Base-by-base conservation (phyloP, 2,888 invertebrate genomes). In the Apodemia duryi region DNA sequence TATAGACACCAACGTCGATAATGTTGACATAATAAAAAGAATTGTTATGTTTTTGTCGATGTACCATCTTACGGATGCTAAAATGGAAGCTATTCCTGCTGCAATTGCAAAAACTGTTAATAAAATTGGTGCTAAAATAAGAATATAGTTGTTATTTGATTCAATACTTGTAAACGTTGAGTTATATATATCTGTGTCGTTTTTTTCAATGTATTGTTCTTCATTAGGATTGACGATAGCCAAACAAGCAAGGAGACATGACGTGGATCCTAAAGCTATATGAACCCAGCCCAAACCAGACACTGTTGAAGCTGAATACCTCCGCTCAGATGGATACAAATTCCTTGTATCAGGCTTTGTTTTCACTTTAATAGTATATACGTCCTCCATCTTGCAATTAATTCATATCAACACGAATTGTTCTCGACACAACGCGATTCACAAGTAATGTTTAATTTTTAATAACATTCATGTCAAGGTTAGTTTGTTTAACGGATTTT, bases 241-340 rank as follows among this genome's bases (percentile, higher is more conserved):
- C 21, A 94, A 75, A 65, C 91, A 91, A 0, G 93, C 94, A 63
- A 95, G 84, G 0, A 94, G 76, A 61, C 94, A 87, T 1, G 93
- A 92, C 0, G 94, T 93, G 0, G 91, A 83, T 0, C 93, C 93
- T n/a, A 95, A 84, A 0, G 93, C 92, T 9, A 94, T 84, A 72
- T 94, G 94, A 0, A 95, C 93, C 81, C 94, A 93, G 2, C 94
- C 93, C 51, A 95, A 76, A 0, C 95, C 95, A 4, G 94, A 92
- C 1, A 95, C 94, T 0, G 94, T 94, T 0, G 94, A 94, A 0
- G 95, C 94, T 0, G 95, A 95, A 75, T 95, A 95, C 65, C 94
- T 85, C 70, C 95, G 82, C 77, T 95, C 95, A 0, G 95, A 95
- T 1, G 95, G 95, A 72, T 94, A 94, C 49, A 93, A 75, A 70